Conservation (phyloP, 2,888 invertebrate genomes). For the Caenorhabditis zanzibari region DNA sequence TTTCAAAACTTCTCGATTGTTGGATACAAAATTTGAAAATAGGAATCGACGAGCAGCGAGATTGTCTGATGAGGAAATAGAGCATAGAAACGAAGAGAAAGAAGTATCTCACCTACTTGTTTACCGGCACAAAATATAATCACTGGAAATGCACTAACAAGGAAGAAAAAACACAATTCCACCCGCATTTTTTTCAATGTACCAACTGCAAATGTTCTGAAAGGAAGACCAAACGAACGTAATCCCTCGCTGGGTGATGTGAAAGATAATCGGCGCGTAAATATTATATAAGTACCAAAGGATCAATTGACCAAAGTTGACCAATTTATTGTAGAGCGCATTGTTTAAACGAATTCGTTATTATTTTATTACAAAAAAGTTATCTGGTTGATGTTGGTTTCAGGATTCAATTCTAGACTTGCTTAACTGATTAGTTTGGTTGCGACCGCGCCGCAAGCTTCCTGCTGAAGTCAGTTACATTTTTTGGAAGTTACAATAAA, state of each 20-base stretch:
- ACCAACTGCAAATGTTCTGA: not conserved
- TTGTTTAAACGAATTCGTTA: too few species aligned
- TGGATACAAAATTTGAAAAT: slow-evolving; percentile 19
- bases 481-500: too few species aligned
- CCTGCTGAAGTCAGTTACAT: too few species aligned
- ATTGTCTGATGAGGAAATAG: slow-evolving; percentile 6
- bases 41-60: slow-evolving; percentile 10
- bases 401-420: too few species aligned
- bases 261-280: slow-evolving; percentile 7
- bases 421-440: too few species aligned
- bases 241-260: not conserved
- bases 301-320: slow-evolving; percentile 41
- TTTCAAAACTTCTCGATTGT: slow-evolving; percentile 21
- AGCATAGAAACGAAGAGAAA: not conserved
- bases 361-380: not conserved
- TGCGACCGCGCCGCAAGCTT: too few species aligned
- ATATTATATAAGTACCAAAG: slow-evolving; percentile 6
- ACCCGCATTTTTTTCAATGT: not conserved
- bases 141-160: not conserved
- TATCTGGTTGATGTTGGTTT: too few species aligned
- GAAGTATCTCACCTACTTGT: slow-evolving; percentile 5
- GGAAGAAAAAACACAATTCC: not conserved
- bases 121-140: not conserved
- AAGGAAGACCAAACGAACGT: not conserved
- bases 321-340: not conserved